Percentiles rank a stretch among this genome's conserved stretches.
These are phyloP conservation scores for Poeciliopsis occidentalis DNA, from an alignment of 2,113 vertebrate genomes.

Conservation along the genomic window DNA sequence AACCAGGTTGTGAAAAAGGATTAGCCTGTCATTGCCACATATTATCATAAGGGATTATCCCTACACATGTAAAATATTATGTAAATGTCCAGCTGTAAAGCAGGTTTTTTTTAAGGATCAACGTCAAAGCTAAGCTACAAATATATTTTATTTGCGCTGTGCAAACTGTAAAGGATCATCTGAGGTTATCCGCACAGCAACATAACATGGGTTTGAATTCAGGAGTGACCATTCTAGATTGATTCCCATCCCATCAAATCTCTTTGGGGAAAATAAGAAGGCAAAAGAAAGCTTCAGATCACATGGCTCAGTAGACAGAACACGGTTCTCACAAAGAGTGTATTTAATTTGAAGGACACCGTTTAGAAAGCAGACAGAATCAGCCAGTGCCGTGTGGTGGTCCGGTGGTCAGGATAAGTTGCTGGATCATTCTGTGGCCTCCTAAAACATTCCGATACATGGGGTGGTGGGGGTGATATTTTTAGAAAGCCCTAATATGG, in stretches of 20 bases:
- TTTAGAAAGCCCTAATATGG: slow-evolving; percentile 89
- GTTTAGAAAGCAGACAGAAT: slow-evolving; percentile 56
- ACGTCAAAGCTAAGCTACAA: neutral
- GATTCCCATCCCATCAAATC: slow-evolving; percentile 55
- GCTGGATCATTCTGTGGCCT: slow-evolving; percentile 80
- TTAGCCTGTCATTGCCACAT: slow-evolving; percentile 64
- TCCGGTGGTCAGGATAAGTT: slow-evolving; percentile 73
- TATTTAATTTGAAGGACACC: slow-evolving; percentile 48
- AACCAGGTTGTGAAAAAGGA: slow-evolving; percentile 53
- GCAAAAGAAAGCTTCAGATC: slow-evolving; percentile 58
- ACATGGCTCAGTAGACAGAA: slow-evolving; percentile 24
- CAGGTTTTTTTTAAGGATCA: neutral
- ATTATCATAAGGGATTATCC: neutral
- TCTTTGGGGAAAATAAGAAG: slow-evolving; percentile 50
- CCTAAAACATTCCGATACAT: slow-evolving; percentile 84
- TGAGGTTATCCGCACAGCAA: slow-evolving; percentile 23
- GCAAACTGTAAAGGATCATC: neutral
- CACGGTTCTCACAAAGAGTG: slow-evolving; percentile 41
- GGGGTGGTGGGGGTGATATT: slow-evolving; percentile 83
- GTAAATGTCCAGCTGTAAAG: slow-evolving; percentile 22
- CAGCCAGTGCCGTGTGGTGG: slow-evolving; percentile 69
- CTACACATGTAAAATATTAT: neutral
- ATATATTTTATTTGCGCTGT: neutral
- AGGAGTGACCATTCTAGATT: slow-evolving; percentile 31
- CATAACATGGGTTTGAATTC: slow-evolving; percentile 56